Evolutionary conservation across 2,888 invertebrate species (phyloP).

Genomic region (Tetrapedia diversipes): DNA sequence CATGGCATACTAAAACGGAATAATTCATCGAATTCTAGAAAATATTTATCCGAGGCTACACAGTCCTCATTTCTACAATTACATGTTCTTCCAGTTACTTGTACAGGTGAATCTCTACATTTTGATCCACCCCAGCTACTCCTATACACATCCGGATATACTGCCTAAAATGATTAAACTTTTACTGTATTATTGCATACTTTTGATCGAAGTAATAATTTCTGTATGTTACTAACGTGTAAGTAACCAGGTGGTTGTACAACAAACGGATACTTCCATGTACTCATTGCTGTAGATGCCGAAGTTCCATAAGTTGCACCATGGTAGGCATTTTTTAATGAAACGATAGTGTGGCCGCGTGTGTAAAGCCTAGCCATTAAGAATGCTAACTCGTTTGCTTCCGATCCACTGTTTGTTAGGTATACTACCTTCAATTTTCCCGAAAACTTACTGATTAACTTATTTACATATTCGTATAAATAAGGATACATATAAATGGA

Average conservation of each 20-base stretch:
- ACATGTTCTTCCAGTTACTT: constrained; percentile 87
- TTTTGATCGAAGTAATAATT: background rate
- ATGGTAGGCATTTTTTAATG: constrained; percentile 95
- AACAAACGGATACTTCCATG: constrained; percentile 90
- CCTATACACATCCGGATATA: constrained; percentile 95
- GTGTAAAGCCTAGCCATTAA: constrained; percentile 94
- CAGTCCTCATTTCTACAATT: constrained; percentile 87
- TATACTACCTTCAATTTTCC: constrained; percentile 94
- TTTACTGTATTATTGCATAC: background rate
- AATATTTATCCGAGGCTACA: constrained; percentile 90
- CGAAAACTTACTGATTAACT: constrained; percentile 91
- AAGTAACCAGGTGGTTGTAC: constrained; percentile 88
- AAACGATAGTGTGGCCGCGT: constrained; percentile 92
- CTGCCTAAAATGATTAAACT: constrained; percentile 85
- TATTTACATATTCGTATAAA: constrained; percentile 95
- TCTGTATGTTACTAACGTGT: constrained; percentile 85
- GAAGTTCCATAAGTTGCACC: constrained; percentile 94
- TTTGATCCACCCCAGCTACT: constrained; percentile 95
- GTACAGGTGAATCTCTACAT: constrained; percentile 94
- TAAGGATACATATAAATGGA: constrained; percentile 95
- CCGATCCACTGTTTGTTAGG: constrained; percentile 97
- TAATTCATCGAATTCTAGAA: constrained; percentile 91
- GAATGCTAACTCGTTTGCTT: constrained; percentile 97
- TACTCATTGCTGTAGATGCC: constrained; percentile 91
- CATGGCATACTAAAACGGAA: constrained; percentile 90